phyloP scores from a whole-genome alignment of 2,113 vertebrate genomes.

The Cervus canadensis region DNA sequence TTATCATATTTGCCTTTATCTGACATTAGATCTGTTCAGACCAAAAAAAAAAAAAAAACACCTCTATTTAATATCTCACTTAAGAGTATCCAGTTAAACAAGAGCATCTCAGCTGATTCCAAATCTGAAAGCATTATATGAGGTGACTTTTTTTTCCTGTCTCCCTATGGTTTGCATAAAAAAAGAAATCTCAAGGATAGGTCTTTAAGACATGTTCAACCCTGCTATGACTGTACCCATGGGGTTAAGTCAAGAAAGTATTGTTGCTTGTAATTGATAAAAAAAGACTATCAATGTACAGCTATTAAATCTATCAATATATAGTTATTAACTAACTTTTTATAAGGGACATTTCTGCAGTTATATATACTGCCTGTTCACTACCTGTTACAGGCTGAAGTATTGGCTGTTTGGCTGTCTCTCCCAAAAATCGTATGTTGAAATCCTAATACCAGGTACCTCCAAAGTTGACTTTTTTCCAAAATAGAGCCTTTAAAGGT shows the following conservation, averaged over 20 bases:
- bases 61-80: slow-evolving; percentile 42
- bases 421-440: background rate
- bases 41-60: background rate
- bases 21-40: slow-evolving; percentile 1
- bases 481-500: background rate
- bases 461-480: background rate
- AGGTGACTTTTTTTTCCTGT: background rate
- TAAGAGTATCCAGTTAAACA: slow-evolving; percentile 45
- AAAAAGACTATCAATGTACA: background rate
- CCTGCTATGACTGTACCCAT: background rate
- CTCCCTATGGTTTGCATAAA: background rate
- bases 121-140: background rate
- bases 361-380: background rate
- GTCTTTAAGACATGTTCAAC: background rate
- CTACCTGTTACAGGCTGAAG: background rate
- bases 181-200: background rate
- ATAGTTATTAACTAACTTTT: background rate
- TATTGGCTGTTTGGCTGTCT: background rate
- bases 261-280: background rate
- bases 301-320: background rate
- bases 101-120: background rate
- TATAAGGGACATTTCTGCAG: background rate
- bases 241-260: background rate
- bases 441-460: background rate
- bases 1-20: slow-evolving; percentile 57